A percentile compares a stretch with the other conserved stretches of the same genome.
phyloP scores from a whole-genome alignment of 2,797 vertebrate genomes.

The Natrix natrix region DNA sequence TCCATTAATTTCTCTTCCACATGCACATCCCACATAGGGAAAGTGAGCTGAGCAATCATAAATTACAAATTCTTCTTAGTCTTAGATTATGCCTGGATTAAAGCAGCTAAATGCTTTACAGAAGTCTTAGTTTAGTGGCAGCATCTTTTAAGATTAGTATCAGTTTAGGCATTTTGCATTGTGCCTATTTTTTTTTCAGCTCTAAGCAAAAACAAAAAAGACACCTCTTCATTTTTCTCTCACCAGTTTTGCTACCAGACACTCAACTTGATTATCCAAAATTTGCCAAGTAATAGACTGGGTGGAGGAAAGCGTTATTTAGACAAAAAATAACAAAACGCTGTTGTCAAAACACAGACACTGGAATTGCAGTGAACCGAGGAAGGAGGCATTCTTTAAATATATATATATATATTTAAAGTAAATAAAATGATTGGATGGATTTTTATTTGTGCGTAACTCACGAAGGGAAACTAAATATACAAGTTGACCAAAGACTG shows the following conservation, averaged over 20 bases:
- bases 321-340: conserved; percentile 22
- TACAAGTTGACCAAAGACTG: neutral
- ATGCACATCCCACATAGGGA: neutral
- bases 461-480: neutral
- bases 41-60: conserved; percentile 19
- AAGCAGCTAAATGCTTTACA: conserved; percentile 37
- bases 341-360: conserved; percentile 1
- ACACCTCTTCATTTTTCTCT: conserved; percentile 11
- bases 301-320: conserved; percentile 12
- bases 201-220: neutral
- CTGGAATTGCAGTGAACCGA: neutral
- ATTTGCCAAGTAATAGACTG: neutral
- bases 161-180: neutral
- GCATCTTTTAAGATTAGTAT: conserved; percentile 28
- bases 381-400: neutral
- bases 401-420: neutral
- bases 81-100: conserved; percentile 23
- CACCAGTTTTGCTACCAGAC: neutral
- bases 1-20: conserved; percentile 53
- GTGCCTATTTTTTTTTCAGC: conserved; percentile 13
- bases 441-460: conserved; percentile 8
- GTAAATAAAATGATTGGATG: neutral
- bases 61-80: conserved; percentile 27
- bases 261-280: neutral
- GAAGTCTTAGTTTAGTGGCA: conserved; percentile 32